Evolutionary conservation across 1,140 invertebrate species (phyloP), one percentile per base, ranked within the genome.

Genomic region (Adelges cooleyi): DNA sequence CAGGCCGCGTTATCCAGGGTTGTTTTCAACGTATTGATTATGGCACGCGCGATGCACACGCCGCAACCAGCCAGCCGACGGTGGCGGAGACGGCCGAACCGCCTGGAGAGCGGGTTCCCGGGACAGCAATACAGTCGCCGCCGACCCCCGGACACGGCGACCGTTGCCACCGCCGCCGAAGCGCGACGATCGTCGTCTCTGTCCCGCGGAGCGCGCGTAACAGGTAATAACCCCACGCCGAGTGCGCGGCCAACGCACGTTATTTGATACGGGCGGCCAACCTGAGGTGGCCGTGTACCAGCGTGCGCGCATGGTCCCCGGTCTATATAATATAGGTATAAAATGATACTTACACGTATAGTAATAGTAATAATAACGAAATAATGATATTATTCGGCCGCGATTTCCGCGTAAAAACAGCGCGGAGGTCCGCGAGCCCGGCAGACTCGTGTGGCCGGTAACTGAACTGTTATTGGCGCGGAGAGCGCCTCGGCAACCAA

Each of bases 11-110:
- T 62, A 48, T 62, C 56, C 56, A 62, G 56, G 56, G 56, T 62
- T 62, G 56, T 62, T 62, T 38, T 48, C 40, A 29, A 48, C 56
- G 56, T 62, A 62, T 62, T 62, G 56, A 62, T 62, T 62, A 62
- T 62, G 25, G 54, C 40, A 33, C 52, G 51, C 20, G 42, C 42
- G 56, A 62, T 62, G 56, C 56, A 62, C 42, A 48, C 56, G 11
- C 29, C 29, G 29, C 29, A 6, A 33, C 29, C 29, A n/a, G 29
- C 29, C 38, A 20, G 15, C 15, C 25, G 53, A 1, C 40, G 2
- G 10, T 38, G 2, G 17, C 53, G 5, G 11, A 33, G 53, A 44
- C 40, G 53, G 42, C 53, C 13, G 22, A 33, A 11, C 29, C 51
- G 54, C 6, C 17, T 22, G 36, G 20, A 25, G 40, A n/a, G 15